Percentiles rank a stretch among this genome's conserved stretches.
Conservation (phyloP, 2,888 invertebrate genomes). For the Stenotaenia linearis region DNA sequence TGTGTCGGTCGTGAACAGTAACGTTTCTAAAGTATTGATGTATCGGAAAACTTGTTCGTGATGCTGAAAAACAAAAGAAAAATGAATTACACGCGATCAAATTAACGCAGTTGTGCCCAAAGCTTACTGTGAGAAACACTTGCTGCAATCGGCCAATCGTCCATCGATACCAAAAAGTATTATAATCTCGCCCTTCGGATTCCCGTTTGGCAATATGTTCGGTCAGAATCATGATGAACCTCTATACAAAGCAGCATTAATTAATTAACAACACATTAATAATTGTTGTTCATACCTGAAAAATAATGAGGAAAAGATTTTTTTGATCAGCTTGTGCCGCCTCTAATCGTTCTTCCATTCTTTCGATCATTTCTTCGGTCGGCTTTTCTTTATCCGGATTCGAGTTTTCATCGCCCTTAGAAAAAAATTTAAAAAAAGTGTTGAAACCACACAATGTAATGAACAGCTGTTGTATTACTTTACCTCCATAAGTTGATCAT, state of each 20-base stretch:
- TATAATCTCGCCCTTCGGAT: conserved; percentile 84
- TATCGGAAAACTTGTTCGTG: conserved; percentile 96
- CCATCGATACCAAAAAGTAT: conserved; percentile 94
- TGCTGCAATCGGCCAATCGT: conserved; percentile 90
- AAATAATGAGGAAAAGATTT: conserved; percentile 91
- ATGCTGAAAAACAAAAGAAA: conserved; percentile 74
- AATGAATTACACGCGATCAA: too few relatives aligned
- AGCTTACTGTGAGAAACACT: conserved; percentile 85
- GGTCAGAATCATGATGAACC: conserved; percentile 95
- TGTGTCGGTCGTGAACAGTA: conserved; percentile 92
- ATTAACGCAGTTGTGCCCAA: too few relatives aligned
- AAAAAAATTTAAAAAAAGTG: background rate
- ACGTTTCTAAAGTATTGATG: conserved; percentile 86
- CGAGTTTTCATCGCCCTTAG: conserved; percentile 37
- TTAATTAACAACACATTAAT: too few relatives aligned
- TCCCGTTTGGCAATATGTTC: conserved; percentile 92
- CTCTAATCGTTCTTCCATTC: conserved; percentile 92
- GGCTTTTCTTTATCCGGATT: conserved; percentile 51
- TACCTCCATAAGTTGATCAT: background rate
- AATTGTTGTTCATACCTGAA: too few relatives aligned
- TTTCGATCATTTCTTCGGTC: conserved; percentile 79
- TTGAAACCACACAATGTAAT: background rate
- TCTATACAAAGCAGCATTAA: too few relatives aligned
- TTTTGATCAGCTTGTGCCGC: conserved; percentile 94
- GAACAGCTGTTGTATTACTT: background rate